A percentile compares a stretch with the other conserved stretches of the same genome.
Evolutionary conservation across 2,113 vertebrate species (phyloP).

Genomic region (Amphilophus citrinellus): DNA sequence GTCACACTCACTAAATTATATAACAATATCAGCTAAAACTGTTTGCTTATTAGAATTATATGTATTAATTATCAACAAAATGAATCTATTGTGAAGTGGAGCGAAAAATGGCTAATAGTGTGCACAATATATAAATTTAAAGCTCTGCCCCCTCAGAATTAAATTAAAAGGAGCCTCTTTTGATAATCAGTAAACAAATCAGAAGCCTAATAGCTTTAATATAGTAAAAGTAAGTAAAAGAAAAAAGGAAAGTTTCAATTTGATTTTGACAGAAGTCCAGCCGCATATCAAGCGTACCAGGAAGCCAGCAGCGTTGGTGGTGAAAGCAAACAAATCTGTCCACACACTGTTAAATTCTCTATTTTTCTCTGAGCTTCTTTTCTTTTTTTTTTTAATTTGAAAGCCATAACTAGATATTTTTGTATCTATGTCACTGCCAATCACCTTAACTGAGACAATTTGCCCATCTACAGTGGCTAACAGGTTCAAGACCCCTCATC

Average conservation of each 20-base stretch:
- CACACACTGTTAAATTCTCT: neutral
- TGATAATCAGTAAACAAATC: neutral
- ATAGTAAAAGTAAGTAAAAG: neutral
- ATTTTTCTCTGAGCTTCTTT: neutral
- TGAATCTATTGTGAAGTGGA: neutral
- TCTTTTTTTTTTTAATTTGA: neutral
- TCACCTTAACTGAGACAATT: neutral
- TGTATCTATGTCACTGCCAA: neutral
- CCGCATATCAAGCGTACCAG: neutral
- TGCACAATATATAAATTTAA: neutral
- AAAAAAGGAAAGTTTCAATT: slow-evolving; percentile 2
- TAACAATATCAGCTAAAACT: neutral
- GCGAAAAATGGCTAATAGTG: neutral
- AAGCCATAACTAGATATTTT: neutral
- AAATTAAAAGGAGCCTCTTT: neutral
- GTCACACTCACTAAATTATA: neutral
- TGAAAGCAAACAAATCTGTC: neutral
- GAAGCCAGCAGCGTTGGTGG: slow-evolving; percentile 1
- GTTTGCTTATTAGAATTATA: neutral
- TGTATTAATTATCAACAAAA: neutral
- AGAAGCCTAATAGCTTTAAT: neutral
- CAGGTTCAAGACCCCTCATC: neutral
- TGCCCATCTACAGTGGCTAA: neutral
- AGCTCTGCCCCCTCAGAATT: neutral
- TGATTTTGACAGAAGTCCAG: slow-evolving; percentile 5